A percentile compares a stretch with the other conserved stretches of the same genome.
Conservation (phyloP, 2,888 invertebrate genomes). For the Orchesellides sinensis region DNA sequence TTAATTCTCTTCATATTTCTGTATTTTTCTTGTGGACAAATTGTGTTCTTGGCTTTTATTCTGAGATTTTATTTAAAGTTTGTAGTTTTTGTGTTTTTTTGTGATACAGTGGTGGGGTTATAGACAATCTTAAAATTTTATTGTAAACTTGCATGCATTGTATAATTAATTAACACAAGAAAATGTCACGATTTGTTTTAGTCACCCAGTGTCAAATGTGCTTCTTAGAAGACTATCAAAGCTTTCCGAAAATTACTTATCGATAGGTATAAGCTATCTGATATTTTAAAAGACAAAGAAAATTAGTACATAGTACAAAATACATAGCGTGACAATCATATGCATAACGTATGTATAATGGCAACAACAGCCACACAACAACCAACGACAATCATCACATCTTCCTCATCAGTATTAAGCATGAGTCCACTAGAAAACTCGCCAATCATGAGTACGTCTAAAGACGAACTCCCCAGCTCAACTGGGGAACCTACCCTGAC, state of each 20-base stretch:
- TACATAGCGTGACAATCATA: too few relatives aligned
- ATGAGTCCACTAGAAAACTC: conserved; percentile 42
- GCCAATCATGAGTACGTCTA: not conserved
- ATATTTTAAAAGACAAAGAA: not conserved
- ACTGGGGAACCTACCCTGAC: not conserved
- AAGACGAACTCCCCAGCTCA: conserved; percentile 26
- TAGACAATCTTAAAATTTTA: too few relatives aligned
- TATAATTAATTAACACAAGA: too few relatives aligned
- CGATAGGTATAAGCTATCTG: not conserved
- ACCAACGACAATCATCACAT: conserved; percentile 23
- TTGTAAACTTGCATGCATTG: too few relatives aligned
- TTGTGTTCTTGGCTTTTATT: too few relatives aligned
- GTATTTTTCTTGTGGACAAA: too few relatives aligned
- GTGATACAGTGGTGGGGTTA: too few relatives aligned
- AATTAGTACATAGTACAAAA: not conserved
- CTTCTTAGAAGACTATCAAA: too few relatives aligned
- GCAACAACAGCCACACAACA: conserved; percentile 31
- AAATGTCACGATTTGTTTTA: too few relatives aligned
- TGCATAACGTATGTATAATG: conserved; percentile 26
- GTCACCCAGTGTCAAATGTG: too few relatives aligned
- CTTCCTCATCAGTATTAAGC: conserved; percentile 56
- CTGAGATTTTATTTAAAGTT: too few relatives aligned
- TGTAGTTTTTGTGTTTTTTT: not conserved
- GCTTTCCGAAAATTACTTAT: not conserved
- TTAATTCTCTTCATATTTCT: too few relatives aligned